Percentiles rank a stretch among this genome's conserved stretches.
Evolutionary conservation across 2,113 vertebrate species (phyloP).

Genomic region (Archilochus colubris): DNA sequence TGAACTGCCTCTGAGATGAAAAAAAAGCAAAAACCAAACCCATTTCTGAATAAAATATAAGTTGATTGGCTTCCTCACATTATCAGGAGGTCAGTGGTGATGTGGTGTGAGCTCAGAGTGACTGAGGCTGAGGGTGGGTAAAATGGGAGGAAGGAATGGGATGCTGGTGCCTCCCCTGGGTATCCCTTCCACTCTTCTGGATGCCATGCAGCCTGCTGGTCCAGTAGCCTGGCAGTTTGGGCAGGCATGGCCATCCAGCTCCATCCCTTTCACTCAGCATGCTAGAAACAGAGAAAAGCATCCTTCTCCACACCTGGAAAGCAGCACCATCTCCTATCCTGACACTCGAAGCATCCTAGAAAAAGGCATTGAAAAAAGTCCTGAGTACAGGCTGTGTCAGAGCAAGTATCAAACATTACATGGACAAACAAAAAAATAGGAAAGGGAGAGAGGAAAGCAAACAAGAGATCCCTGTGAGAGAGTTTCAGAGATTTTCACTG

Average conservation of each 20-base stretch:
- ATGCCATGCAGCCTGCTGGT: rapidly evolving
- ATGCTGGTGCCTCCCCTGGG: rapidly evolving
- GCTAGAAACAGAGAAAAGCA: background rate
- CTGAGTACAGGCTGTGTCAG: background rate
- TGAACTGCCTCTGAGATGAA: background rate
- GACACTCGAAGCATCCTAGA: background rate
- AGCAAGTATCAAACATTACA: background rate
- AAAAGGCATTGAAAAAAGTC: background rate
- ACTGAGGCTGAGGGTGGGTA: background rate
- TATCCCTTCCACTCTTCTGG: background rate
- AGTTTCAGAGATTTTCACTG: background rate
- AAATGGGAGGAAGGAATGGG: background rate
- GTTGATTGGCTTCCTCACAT: background rate
- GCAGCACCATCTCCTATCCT: background rate
- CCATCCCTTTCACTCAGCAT: background rate
- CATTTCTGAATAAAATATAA: conserved; percentile 10
- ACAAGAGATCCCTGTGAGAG: background rate
- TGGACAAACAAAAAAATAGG: background rate
- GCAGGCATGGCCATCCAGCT: background rate
- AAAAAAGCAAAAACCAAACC: no score
- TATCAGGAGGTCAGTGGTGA: background rate
- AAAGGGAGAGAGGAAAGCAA: background rate
- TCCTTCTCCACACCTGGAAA: background rate
- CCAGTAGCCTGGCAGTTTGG: no score
- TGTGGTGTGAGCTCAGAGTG: background rate